Conservation (phyloP, 2,113 vertebrate species). For the Proterorhinus semilunaris region DNA sequence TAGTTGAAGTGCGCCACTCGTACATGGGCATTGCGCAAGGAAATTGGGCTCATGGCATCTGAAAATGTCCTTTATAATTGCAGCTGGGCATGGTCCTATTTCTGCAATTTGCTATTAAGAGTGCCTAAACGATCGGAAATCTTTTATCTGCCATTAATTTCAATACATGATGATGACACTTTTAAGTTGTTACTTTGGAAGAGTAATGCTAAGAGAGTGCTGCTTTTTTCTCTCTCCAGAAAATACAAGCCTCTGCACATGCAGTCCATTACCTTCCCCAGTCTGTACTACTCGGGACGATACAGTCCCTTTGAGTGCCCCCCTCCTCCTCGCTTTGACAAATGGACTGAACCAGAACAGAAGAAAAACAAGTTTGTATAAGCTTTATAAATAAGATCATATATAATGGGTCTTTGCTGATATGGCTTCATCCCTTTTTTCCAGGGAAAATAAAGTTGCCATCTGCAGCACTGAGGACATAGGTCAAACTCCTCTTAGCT, state of each 20-base stretch:
- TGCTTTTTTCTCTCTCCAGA: constrained; percentile 61
- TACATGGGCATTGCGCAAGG: constrained; percentile 13
- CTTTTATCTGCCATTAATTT: background rate
- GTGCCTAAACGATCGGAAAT: background rate
- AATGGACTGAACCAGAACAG: constrained; percentile 23
- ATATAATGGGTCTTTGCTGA: background rate
- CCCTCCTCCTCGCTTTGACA: constrained; percentile 43
- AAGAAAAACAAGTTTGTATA: constrained; percentile 55
- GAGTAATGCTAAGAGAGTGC: background rate
- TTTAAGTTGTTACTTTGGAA: too few relatives aligned
- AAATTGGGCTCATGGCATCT: constrained; percentile 43
- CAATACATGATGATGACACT: background rate
- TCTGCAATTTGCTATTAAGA: background rate
- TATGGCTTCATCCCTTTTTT: background rate
- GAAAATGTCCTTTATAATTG: constrained; percentile 24
- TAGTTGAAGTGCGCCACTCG: constrained; percentile 60
- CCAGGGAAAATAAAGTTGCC: constrained; percentile 51
- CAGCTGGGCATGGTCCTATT: background rate
- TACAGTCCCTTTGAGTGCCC: constrained; percentile 83
- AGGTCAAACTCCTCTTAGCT: constrained; percentile 15
- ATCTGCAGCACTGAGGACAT: constrained; percentile 30
- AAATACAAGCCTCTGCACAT: constrained; percentile 81
- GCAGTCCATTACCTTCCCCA: constrained; percentile 82
- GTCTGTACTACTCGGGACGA: constrained; percentile 74
- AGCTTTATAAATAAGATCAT: background rate